Evolutionary conservation across 2,888 invertebrate species (phyloP), one percentile per base, ranked within the genome.

Genomic region (Drosophila subquinaria): DNA sequence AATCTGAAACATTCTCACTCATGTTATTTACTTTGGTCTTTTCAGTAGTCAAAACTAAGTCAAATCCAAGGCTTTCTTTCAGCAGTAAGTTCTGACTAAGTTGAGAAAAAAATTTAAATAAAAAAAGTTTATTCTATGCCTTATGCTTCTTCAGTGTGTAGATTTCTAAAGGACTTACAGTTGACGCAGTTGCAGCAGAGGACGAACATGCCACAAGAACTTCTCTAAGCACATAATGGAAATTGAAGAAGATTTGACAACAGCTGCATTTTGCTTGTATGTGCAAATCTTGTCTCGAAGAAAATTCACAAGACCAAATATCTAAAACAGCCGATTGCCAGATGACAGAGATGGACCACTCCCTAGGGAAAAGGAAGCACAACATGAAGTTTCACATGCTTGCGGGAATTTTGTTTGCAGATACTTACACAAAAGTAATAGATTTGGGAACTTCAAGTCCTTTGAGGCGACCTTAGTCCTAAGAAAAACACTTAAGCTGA

Each of bases 221-320:
- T 60, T 60, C 40, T 50, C 35, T 40, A 33, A 60, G 60, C 30
- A 17, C 53, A 68, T 43, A 38, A 36, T 60, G 40, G 40, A 43
- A 48, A 60, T 48, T 15, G 36, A 17, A 50, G 50, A 40, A 45
- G 48, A 61, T 45, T 50, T 43, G 71, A 48, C 36, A 45, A 59
- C 69, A 75, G 52, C 75, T 75, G 75, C 43, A 69, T 48, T 30
- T 56, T 52, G 23, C 38, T 30, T 35, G 17, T 33, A 35, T 60
- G 40, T 57, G 69, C 42, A n/a, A 35, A 53, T 50, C 15, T 51
- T 50, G 42, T 55, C 33, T 50, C 38, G 40, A 53, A 71, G 35
- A 20, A n/a, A 53, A 40, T 23, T 40, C 23, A 3, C 6, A 53
- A 17, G 55, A 8, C 36, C 45, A 47, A 35, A 36, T 36, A 65